Conservation (phyloP, 2,113 vertebrate genomes). For the Chrysemys picta region DNA sequence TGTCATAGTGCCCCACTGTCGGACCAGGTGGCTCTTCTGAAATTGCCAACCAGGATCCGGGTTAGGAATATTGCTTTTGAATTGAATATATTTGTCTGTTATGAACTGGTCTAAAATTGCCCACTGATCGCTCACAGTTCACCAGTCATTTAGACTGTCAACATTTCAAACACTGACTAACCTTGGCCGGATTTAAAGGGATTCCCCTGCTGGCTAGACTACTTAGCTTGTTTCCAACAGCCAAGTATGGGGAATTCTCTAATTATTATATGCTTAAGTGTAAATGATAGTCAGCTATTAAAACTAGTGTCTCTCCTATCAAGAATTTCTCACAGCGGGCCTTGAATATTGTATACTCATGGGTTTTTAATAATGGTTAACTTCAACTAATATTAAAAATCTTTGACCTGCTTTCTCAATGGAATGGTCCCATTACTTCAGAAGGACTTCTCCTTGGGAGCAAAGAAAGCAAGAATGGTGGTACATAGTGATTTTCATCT, state of each 20-base stretch:
- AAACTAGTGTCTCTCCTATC: background rate
- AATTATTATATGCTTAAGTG: background rate
- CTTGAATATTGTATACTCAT: background rate
- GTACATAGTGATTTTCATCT: background rate
- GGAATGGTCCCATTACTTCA: background rate
- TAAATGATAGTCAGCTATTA: background rate
- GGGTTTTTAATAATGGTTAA: background rate
- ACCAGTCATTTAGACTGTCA: background rate
- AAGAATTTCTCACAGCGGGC: background rate
- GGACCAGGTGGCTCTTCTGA: background rate
- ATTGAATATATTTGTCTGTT: background rate
- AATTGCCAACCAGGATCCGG: background rate
- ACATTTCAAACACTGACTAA: background rate
- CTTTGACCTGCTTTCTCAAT: background rate
- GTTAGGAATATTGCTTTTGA: background rate
- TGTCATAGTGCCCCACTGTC: no score
- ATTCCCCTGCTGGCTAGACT: background rate
- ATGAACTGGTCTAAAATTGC: background rate
- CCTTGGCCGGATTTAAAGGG: background rate
- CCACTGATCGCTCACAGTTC: accelerated
- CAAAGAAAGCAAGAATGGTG: background rate
- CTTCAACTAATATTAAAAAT: background rate
- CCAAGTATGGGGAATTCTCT: background rate
- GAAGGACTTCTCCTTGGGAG: background rate
- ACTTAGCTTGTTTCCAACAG: background rate